phyloP scores from a whole-genome alignment of 2,113 vertebrate genomes.

The Chaetura pelagica region DNA sequence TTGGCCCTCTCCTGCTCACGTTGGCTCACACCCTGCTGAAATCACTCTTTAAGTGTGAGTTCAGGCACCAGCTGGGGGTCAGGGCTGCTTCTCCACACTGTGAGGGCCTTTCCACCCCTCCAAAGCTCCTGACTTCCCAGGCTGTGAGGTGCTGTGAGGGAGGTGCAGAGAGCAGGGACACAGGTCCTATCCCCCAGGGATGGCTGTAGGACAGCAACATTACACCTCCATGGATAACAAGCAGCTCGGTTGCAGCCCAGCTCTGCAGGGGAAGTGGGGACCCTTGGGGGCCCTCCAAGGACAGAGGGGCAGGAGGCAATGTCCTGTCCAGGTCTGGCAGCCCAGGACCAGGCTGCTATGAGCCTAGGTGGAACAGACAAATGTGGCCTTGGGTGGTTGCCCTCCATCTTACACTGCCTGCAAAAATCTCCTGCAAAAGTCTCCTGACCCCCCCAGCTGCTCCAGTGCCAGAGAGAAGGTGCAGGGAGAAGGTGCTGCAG shows the following conservation, averaged over 20 bases:
- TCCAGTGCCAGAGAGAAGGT: background rate
- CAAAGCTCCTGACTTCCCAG: background rate
- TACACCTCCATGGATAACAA: rapidly evolving
- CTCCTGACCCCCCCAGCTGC: rapidly evolving
- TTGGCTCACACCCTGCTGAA: background rate
- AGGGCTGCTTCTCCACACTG: background rate
- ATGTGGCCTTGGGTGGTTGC: background rate
- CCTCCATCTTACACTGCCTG: background rate
- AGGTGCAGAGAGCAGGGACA: background rate
- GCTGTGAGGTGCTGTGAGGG: background rate
- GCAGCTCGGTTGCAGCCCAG: background rate
- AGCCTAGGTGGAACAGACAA: rapidly evolving
- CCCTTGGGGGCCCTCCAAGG: background rate
- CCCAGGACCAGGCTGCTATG: background rate
- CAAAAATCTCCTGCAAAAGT: background rate
- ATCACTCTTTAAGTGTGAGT: rapidly evolving
- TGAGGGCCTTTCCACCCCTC: background rate
- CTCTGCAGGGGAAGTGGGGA: rapidly evolving
- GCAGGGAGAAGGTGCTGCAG: background rate
- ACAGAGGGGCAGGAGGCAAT: background rate
- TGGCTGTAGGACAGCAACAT: rapidly evolving
- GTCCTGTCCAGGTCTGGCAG: background rate
- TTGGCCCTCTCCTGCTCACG: background rate
- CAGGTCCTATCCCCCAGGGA: rapidly evolving
- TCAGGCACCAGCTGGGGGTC: background rate